Evolutionary conservation across 2,113 vertebrate species (phyloP).

Genomic region (Callorhinus ursinus): DNA sequence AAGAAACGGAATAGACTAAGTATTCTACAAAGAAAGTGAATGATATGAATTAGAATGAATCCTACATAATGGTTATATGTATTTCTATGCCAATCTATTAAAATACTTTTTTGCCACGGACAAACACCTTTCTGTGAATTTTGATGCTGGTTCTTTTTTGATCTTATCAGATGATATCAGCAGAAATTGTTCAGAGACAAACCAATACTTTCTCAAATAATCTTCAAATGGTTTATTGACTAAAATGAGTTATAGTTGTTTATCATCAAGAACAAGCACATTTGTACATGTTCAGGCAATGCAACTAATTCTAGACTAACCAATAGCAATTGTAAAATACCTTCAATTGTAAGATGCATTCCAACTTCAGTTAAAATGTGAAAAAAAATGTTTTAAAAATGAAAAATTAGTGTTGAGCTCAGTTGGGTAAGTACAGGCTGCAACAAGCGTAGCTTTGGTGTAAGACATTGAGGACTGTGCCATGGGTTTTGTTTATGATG

Average conservation of each 20-base stretch:
- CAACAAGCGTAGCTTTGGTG: neutral
- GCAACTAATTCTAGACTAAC: neutral
- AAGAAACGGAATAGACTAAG: neutral
- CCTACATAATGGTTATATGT: neutral
- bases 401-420: neutral
- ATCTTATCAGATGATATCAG: neutral
- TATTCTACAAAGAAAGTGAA: neutral
- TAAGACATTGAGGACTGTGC: neutral
- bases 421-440: neutral
- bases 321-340: neutral
- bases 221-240: neutral
- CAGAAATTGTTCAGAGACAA: slow-evolving; percentile 11
- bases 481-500: neutral
- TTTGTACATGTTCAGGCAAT: neutral
- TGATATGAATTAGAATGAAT: neutral
- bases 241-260: neutral
- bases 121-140: neutral
- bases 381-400: neutral
- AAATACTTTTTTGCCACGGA: neutral
- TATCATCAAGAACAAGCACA: neutral
- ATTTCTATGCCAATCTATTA: neutral
- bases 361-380: neutral
- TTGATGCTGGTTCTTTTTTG: neutral
- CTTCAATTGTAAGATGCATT: neutral
- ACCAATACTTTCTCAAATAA: neutral